Evolutionary conservation across 2,797 vertebrate species (phyloP).

Genomic region (Myiotriccus ornatus): DNA sequence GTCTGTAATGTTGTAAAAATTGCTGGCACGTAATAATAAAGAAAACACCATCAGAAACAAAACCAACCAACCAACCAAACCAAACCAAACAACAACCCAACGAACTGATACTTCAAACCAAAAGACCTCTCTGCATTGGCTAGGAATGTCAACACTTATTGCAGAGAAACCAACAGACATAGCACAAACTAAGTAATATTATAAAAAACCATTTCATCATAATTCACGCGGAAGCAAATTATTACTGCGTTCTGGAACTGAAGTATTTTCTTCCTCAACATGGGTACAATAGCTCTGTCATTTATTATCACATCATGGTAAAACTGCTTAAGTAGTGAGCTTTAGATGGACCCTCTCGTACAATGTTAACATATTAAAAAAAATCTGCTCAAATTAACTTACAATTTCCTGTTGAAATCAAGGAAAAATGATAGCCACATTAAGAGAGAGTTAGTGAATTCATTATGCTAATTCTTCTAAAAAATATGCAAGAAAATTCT

Average conservation of each 20-base stretch:
- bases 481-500: not conserved
- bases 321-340: not conserved
- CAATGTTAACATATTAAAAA: constrained; percentile 27
- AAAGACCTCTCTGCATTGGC: not conserved
- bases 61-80: not conserved
- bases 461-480: constrained; percentile 2
- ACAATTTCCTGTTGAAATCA: constrained; percentile 13
- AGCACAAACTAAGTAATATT: not conserved
- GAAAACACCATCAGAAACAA: not conserved
- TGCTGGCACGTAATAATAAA: not conserved
- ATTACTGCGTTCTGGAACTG: not conserved
- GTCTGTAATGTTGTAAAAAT: not conserved
- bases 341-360: not conserved
- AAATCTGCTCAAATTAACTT: not conserved
- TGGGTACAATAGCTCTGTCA: not conserved
- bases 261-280: not conserved
- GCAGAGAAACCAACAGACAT: not conserved
- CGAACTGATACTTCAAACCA: too few species aligned
- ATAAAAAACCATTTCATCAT: not conserved
- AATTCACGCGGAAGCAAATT: not conserved
- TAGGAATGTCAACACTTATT: not conserved
- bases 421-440: constrained; percentile 27
- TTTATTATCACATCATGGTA: not conserved
- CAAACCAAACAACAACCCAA: not conserved
- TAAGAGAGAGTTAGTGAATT: constrained; percentile 16